phyloP scores from a whole-genome alignment of 2,888 invertebrate genomes.

The Troilus luridus region DNA sequence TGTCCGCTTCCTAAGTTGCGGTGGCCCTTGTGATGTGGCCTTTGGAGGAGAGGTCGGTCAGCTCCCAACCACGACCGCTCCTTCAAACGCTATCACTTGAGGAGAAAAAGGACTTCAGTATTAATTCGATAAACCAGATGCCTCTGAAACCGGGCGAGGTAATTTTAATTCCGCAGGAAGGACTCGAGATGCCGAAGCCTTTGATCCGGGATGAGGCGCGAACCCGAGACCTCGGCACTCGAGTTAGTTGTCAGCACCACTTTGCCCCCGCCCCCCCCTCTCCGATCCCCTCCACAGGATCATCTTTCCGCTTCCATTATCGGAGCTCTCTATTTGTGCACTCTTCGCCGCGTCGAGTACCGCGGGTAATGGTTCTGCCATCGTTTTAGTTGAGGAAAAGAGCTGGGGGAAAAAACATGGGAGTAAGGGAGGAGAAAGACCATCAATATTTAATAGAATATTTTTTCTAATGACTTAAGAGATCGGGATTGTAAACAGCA shows the following conservation, averaged over 20 bases:
- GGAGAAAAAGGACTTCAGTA: not conserved
- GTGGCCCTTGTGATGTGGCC: not conserved
- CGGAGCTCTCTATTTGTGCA: not conserved
- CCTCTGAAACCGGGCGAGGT: not conserved
- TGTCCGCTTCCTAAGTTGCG: too few relatives aligned
- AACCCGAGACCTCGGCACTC: slow-evolving; percentile 11
- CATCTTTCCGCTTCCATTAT: slow-evolving; percentile 28
- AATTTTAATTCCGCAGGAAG: not conserved
- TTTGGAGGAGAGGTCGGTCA: not conserved
- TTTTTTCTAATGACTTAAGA: not conserved
- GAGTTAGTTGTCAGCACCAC: not conserved
- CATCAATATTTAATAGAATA: not conserved
- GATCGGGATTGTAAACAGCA: too few relatives aligned
- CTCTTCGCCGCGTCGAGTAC: not conserved
- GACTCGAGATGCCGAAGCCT: not conserved
- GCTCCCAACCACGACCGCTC: not conserved
- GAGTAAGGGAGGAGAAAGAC: not conserved
- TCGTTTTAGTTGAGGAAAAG: not conserved
- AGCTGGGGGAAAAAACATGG: not conserved
- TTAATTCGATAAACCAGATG: slow-evolving; percentile 21
- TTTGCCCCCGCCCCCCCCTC: not conserved
- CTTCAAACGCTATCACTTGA: not conserved
- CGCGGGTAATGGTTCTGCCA: not conserved
- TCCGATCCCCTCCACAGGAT: not conserved
- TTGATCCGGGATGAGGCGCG: not conserved